phyloP scores from a whole-genome alignment of 2,888 invertebrate genomes.

The Cremastobaeus sp. region DNA sequence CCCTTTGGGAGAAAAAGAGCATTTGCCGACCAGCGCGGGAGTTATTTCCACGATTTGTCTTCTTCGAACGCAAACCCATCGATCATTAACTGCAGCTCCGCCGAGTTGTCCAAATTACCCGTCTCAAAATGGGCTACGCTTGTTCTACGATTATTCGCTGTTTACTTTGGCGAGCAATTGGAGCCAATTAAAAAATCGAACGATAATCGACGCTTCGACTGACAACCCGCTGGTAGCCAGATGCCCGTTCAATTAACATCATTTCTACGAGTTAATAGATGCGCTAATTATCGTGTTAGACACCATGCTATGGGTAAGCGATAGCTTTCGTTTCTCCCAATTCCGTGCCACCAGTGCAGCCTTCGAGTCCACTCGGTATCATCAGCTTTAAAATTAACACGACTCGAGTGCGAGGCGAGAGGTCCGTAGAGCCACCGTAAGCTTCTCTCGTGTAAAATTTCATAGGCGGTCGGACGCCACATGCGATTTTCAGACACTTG shows the following conservation, averaged over 20 bases:
- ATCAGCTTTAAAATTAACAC: slow-evolving; percentile 59
- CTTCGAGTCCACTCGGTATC: slow-evolving; percentile 37
- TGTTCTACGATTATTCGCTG: too few relatives aligned
- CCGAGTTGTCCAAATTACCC: too few relatives aligned
- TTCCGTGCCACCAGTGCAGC: slow-evolving; percentile 18
- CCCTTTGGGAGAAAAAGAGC: slow-evolving; percentile 28
- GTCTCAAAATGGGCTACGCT: too few relatives aligned
- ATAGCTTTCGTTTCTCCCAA: slow-evolving; percentile 48
- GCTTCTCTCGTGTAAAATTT: slow-evolving; percentile 41
- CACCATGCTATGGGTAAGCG: too few relatives aligned
- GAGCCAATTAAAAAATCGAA: slow-evolving; percentile 19
- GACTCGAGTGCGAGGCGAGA: slow-evolving; percentile 36
- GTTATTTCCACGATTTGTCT: slow-evolving; percentile 51
- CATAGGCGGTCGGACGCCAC: slow-evolving; percentile 45
- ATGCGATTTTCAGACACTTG: slow-evolving; percentile 55
- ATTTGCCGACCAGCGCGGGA: slow-evolving; percentile 33
- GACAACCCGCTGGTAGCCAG: slow-evolving; percentile 53
- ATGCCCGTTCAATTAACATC: slow-evolving; percentile 54
- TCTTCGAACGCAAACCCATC: slow-evolving; percentile 38
- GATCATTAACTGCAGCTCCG: slow-evolving; percentile 33
- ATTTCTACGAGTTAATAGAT: slow-evolving; percentile 33
- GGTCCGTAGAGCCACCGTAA: slow-evolving; percentile 38
- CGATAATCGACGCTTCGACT: slow-evolving; percentile 26
- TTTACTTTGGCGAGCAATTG: too few relatives aligned
- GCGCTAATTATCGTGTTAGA: slow-evolving; percentile 55